phyloP scores from a whole-genome alignment of 2,113 vertebrate species.

The Leucoraja erinaceus region DNA sequence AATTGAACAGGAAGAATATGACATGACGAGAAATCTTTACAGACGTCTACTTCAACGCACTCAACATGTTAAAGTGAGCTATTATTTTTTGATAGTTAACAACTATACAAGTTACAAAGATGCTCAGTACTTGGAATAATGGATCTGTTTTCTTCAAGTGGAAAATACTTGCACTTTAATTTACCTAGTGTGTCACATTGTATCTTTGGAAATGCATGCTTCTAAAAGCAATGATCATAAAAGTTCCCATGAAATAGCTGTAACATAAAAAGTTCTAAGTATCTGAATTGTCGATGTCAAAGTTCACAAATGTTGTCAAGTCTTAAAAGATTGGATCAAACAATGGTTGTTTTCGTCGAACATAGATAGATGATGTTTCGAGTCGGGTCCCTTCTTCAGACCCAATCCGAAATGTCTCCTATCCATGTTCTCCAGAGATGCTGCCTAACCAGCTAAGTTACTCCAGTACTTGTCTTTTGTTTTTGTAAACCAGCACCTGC shows the following conservation, averaged over 20 bases:
- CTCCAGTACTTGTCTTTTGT: no score
- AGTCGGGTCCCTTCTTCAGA: no score
- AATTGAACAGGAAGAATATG: conserved; percentile 93
- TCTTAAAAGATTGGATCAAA: background rate
- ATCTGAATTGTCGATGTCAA: background rate
- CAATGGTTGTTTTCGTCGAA: background rate
- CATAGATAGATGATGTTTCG: no score
- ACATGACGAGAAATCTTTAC: conserved; percentile 85
- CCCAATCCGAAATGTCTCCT: no score
- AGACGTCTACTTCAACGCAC: conserved; percentile 82
- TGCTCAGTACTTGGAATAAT: background rate
- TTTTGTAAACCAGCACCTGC: no score
- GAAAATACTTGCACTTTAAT: background rate
- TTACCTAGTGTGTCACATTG: no score
- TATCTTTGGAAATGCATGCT: background rate
- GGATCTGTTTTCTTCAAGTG: background rate
- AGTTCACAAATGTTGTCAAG: no score
- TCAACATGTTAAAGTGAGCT: conserved; percentile 85
- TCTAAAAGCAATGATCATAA: background rate
- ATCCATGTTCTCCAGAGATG: no score
- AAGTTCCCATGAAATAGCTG: background rate
- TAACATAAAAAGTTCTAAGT: background rate
- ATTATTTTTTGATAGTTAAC: background rate
- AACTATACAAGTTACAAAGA: background rate
- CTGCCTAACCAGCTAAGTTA: no score